These are phyloP conservation scores for Norana najaformis DNA, from an alignment of 2,888 invertebrate species.

Conservation along the genomic window DNA sequence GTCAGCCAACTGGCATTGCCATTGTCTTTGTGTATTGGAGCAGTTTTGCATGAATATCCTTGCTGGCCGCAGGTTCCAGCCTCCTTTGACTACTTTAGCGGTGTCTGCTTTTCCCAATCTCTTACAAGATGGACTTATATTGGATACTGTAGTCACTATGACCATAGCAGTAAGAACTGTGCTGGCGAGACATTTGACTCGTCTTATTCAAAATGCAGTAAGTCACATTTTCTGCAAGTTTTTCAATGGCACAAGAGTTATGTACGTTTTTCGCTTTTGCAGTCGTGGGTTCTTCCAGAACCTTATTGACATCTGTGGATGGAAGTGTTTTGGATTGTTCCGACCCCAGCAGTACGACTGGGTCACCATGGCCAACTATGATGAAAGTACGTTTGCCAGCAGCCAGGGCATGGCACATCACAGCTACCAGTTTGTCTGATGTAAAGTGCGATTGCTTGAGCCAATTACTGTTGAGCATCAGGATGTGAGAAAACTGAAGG, in stretches of 20 bases:
- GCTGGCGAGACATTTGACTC: not conserved
- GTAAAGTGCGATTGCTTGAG: not conserved
- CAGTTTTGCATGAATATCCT: not conserved
- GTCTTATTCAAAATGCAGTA: not conserved
- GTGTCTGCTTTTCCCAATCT: not conserved
- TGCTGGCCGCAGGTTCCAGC: not conserved
- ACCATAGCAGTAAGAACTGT: not conserved
- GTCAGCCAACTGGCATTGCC: not conserved
- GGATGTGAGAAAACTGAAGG: not conserved
- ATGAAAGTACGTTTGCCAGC: not conserved
- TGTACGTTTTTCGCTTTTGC: constrained; percentile 24
- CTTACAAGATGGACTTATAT: not conserved
- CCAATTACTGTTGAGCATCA: not conserved
- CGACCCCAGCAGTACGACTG: constrained; percentile 77
- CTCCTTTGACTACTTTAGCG: not conserved
- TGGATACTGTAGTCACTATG: not conserved
- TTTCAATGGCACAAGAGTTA: not conserved
- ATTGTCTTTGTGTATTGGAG: not conserved
- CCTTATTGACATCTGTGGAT: constrained; percentile 81
- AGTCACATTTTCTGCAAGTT: not conserved
- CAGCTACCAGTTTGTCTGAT: constrained; percentile 17
- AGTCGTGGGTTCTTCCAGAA: constrained; percentile 73
- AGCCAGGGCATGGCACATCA: not conserved
- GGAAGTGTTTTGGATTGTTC: constrained; percentile 76
- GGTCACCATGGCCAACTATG: constrained; percentile 54